A percentile compares a stretch with the other conserved stretches of the same genome.
Conservation (phyloP, 2,113 vertebrate genomes). For the Panthera tigris region DNA sequence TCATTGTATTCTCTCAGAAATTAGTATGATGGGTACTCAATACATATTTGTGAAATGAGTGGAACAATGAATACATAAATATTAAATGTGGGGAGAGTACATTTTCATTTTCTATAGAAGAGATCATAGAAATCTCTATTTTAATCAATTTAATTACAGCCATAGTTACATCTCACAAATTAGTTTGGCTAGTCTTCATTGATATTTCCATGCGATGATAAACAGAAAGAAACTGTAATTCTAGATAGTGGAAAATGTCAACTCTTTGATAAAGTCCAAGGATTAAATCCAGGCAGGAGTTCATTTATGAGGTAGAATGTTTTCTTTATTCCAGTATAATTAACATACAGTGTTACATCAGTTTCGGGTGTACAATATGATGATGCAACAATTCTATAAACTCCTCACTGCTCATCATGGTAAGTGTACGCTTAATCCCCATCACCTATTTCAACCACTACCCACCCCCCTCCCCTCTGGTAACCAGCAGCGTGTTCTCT, state of each 20-base stretch:
- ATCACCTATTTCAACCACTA: background rate
- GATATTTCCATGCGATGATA: background rate
- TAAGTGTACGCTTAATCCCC: background rate
- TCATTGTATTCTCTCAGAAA: background rate
- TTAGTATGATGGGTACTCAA: background rate
- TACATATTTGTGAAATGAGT: background rate
- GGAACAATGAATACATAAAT: background rate
- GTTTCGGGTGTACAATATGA: background rate
- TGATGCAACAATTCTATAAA: background rate
- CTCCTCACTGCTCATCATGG: background rate
- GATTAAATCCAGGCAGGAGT: background rate
- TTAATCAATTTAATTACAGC: background rate
- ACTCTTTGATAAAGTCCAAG: background rate
- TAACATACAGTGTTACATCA: background rate
- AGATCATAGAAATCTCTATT: background rate
- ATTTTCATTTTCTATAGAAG: constrained; percentile 3
- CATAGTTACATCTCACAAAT: constrained; percentile 34
- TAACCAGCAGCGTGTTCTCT: background rate
- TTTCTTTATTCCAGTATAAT: background rate
- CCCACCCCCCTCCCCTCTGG: background rate
- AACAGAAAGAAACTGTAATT: constrained; percentile 24
- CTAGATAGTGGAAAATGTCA: background rate
- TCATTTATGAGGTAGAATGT: background rate
- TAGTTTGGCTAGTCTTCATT: background rate
- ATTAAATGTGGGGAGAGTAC: background rate